Evolutionary conservation across 2,797 vertebrate species (phyloP).

Genomic region (Bovichtus variegatus): DNA sequence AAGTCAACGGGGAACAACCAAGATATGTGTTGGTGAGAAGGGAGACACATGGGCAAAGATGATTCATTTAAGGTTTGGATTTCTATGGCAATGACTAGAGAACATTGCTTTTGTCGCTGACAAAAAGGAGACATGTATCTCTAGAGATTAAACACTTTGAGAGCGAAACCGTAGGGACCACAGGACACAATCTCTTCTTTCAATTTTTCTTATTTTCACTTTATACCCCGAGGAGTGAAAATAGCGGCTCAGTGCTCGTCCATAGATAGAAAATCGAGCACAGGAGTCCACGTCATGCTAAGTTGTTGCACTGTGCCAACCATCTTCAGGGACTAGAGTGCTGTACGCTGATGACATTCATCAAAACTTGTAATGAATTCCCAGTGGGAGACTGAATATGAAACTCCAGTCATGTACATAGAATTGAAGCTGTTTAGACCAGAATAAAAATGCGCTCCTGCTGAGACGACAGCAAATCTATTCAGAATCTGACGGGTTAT

Average conservation of each 20-base stretch:
- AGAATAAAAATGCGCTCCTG: slow-evolving; percentile 26
- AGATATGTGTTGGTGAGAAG: slow-evolving; percentile 17
- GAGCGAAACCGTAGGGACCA: slow-evolving; percentile 33
- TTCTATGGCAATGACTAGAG: slow-evolving; percentile 14
- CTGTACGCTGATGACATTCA: slow-evolving; percentile 55
- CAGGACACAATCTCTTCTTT: slow-evolving; percentile 14
- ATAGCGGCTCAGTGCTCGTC: background rate
- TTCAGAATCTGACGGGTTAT: slow-evolving; percentile 35
- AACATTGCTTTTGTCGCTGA: slow-evolving; percentile 47
- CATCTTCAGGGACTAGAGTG: slow-evolving; percentile 16
- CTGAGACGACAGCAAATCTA: slow-evolving; percentile 40
- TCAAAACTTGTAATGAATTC: slow-evolving; percentile 62
- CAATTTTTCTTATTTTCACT: slow-evolving; percentile 61
- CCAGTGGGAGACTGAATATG: slow-evolving; percentile 38
- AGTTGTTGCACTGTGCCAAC: slow-evolving; percentile 32
- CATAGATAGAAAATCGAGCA: slow-evolving; percentile 18
- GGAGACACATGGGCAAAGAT: slow-evolving; percentile 25
- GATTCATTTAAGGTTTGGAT: slow-evolving; percentile 29
- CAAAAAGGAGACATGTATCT: slow-evolving; percentile 44
- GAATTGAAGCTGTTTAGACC: slow-evolving; percentile 25
- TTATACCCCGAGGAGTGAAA: slow-evolving; percentile 21
- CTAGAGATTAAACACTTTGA: slow-evolving; percentile 29
- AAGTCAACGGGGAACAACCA: slow-evolving; percentile 40
- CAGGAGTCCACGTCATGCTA: slow-evolving; percentile 13
- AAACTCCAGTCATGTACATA: slow-evolving; percentile 29